A percentile compares a stretch with the other conserved stretches of the same genome.
Conservation (phyloP, 2,888 invertebrate genomes). For the Actias luna region DNA sequence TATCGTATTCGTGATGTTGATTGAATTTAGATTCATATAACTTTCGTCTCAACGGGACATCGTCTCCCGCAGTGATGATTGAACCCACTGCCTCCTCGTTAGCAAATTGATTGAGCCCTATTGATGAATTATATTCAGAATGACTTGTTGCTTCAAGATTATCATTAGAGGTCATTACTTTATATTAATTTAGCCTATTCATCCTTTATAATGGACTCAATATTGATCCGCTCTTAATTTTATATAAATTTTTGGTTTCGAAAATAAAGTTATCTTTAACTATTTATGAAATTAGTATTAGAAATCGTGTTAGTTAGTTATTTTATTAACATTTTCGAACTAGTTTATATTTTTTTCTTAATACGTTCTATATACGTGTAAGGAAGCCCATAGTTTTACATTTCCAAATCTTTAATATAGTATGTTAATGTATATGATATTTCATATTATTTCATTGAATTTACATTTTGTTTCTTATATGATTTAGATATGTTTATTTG, state of each 20-base stretch:
- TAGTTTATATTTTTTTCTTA: too few relatives aligned
- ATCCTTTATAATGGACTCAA: background rate
- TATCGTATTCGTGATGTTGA: background rate
- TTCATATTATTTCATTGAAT: too few relatives aligned
- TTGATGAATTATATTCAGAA: conserved; percentile 23
- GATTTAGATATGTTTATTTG: too few relatives aligned
- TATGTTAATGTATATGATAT: too few relatives aligned
- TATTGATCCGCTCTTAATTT: background rate
- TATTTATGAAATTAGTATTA: background rate
- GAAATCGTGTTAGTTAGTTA: background rate
- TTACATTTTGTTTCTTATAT: too few relatives aligned
- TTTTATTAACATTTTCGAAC: background rate
- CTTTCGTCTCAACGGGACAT: conserved; percentile 28
- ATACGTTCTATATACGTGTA: too few relatives aligned
- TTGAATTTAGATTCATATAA: conserved; percentile 1
- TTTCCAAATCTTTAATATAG: too few relatives aligned
- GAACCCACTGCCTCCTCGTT: conserved; percentile 28
- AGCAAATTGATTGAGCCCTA: conserved; percentile 18
- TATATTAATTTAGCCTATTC: background rate
- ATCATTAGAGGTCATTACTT: background rate
- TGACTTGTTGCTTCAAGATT: conserved; percentile 5
- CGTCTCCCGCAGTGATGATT: conserved; percentile 39
- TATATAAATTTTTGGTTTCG: background rate
- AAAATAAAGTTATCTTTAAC: background rate
- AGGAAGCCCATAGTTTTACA: too few relatives aligned